phyloP scores from a whole-genome alignment of 1,140 invertebrate genomes.

The Neodiprion pinetum region DNA sequence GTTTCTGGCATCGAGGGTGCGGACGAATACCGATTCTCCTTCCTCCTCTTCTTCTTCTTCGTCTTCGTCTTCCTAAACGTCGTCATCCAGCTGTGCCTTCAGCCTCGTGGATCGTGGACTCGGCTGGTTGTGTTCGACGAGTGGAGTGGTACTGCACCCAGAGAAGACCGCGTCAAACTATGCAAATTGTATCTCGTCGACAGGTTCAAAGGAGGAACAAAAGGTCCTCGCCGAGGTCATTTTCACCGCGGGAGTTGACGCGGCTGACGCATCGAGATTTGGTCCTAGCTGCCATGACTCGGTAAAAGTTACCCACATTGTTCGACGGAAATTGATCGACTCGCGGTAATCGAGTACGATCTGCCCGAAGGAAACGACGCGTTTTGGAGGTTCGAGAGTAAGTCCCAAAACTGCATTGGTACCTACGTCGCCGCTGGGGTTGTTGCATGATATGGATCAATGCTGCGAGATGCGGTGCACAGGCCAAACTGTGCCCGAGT shows the following conservation, averaged over 20 bases:
- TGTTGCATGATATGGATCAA: no score
- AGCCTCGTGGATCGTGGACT: not conserved
- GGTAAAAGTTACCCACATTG: not conserved
- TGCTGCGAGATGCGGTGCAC: no score
- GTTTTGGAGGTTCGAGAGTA: no score
- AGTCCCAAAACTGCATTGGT: no score
- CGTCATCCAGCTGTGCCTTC: not conserved
- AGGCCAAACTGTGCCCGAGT: no score
- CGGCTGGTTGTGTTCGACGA: no score
- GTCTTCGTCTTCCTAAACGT: no score
- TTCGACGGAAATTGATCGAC: no score
- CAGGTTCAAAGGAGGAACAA: not conserved
- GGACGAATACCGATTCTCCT: conserved; percentile 17
- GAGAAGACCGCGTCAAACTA: not conserved
- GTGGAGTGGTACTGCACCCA: not conserved
- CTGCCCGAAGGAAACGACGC: no score
- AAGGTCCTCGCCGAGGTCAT: not conserved
- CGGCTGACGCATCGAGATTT: not conserved
- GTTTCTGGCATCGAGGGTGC: conserved; percentile 29
- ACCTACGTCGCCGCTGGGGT: no score
- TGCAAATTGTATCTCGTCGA: conserved; percentile 1
- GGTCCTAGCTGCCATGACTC: not conserved
- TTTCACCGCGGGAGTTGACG: not conserved
- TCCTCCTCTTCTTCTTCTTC: not conserved
- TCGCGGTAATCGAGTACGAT: no score